Evolutionary conservation across 2,113 vertebrate genomes (phyloP).

Genomic region (Sterrhoptilus dennistouni): DNA sequence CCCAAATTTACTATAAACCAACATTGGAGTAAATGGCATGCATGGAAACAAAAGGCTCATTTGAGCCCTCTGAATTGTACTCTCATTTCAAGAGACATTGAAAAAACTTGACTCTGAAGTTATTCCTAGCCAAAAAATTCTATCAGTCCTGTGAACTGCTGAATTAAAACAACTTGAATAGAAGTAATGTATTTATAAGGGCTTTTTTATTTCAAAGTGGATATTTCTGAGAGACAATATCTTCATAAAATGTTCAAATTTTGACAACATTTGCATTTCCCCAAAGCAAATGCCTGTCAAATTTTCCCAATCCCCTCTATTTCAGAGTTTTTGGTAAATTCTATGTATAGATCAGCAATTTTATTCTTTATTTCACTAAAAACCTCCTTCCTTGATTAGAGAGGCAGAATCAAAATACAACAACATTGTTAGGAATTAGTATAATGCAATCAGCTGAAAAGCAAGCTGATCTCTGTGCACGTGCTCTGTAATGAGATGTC

Average conservation of each 20-base stretch:
- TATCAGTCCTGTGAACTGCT: not conserved
- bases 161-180: not conserved
- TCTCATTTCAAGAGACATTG: not conserved
- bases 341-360: not conserved
- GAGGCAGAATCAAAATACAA: not conserved
- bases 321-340: not conserved
- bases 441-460: conserved; percentile 14
- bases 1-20: not conserved
- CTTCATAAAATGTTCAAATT: not conserved
- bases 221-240: not conserved
- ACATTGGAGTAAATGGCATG: not conserved
- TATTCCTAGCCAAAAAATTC: not conserved
- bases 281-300: not conserved
- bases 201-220: not conserved
- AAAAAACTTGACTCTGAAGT: not conserved
- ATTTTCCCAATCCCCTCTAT: not conserved
- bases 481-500: not conserved
- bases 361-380: not conserved
- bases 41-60: not conserved
- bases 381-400: not conserved
- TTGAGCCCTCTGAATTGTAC: not conserved
- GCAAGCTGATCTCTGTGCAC: not conserved
- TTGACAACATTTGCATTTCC: not conserved
- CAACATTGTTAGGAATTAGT: not conserved
- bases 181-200: not conserved